phyloP scores from a whole-genome alignment of 2,113 vertebrate species.

The Malurus alboscapulatus region DNA sequence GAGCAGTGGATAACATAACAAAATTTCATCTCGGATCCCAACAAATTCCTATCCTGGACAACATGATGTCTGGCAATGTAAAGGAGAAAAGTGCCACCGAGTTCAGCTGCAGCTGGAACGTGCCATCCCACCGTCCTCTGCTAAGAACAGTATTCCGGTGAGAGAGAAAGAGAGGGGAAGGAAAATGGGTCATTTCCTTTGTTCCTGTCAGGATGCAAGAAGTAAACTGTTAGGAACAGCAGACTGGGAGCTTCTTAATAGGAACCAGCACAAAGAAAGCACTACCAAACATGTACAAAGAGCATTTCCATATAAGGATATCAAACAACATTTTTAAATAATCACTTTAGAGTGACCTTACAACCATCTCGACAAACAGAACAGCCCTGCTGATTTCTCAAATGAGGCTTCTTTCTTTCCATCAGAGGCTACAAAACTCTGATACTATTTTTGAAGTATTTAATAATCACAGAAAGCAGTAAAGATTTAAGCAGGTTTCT shows the following conservation, averaged over 20 bases:
- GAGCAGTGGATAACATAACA: neutral
- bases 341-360: neutral
- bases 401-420: neutral
- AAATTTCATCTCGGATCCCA: neutral
- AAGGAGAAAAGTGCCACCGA: neutral
- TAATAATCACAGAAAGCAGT: neutral
- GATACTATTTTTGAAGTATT: neutral
- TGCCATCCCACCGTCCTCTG: neutral
- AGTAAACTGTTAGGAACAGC: conserved; percentile 32
- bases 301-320: neutral
- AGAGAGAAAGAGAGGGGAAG: conserved; percentile 42
- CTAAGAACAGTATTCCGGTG: neutral
- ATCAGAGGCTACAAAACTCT: neutral
- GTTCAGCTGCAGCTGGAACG: neutral
- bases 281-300: neutral
- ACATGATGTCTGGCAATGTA: rapidly evolving
- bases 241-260: conserved; percentile 42
- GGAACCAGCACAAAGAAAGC: conserved; percentile 17
- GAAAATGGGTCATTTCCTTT: conserved; percentile 69
- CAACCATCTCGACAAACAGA: neutral
- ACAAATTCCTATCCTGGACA: neutral
- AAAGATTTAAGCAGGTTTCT: neutral
- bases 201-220: conserved; percentile 58
- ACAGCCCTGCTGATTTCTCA: neutral
- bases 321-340: neutral